phyloP scores from a whole-genome alignment of 2,797 vertebrate genomes.

The Hapalemur alaotrensis region DNA sequence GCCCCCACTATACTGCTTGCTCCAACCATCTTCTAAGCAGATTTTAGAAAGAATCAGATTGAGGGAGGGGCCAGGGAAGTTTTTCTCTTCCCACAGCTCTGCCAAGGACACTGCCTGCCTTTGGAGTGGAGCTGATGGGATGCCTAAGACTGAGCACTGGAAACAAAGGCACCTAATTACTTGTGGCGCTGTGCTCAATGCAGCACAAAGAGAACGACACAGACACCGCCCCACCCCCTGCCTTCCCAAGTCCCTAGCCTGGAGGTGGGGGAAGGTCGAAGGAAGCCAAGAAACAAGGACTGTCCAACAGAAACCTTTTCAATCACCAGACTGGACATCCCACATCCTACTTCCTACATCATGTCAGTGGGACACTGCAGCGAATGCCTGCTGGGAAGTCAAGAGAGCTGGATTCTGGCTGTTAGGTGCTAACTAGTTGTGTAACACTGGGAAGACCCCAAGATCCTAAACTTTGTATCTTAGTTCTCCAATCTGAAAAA shows the following conservation, averaged over 20 bases:
- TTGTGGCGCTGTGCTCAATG: background rate
- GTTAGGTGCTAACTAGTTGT: background rate
- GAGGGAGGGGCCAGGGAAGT: background rate
- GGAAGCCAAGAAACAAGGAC: background rate
- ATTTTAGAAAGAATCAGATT: constrained; percentile 33
- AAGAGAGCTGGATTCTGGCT: background rate
- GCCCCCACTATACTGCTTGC: background rate
- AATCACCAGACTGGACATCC: background rate
- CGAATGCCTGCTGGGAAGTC: background rate
- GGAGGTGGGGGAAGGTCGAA: background rate
- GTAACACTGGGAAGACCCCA: background rate
- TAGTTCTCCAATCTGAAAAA: background rate
- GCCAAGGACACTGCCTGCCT: background rate
- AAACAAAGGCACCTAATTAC: constrained; percentile 3
- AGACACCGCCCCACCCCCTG: background rate
- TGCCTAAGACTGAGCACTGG: background rate
- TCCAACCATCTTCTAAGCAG: background rate
- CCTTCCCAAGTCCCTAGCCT: background rate
- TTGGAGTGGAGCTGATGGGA: background rate
- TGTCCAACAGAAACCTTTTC: background rate
- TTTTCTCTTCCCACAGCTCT: background rate
- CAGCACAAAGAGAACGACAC: background rate
- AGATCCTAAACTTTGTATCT: background rate
- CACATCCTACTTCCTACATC: background rate
- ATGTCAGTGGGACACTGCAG: background rate